Evolutionary conservation across 2,113 vertebrate genomes (phyloP).

Genomic region (Calonectris borealis): DNA sequence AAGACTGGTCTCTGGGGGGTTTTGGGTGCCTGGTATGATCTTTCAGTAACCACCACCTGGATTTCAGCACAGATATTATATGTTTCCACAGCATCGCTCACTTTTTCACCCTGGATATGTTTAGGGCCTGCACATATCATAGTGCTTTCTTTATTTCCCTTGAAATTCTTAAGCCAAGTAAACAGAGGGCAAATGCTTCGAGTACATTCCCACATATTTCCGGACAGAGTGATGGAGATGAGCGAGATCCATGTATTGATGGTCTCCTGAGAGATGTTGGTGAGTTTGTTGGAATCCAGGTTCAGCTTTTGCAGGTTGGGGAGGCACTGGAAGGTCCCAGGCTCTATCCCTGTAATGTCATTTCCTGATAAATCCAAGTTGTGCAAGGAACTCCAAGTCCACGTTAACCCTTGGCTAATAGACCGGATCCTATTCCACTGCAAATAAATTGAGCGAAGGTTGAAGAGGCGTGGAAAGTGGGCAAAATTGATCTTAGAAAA

Average conservation of each 20-base stretch:
- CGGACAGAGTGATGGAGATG: conserved; percentile 91
- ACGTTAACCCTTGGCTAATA: conserved; percentile 89
- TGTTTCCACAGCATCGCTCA: conserved; percentile 90
- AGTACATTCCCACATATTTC: conserved; percentile 96
- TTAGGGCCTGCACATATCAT: conserved; percentile 96
- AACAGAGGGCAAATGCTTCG: conserved; percentile 91
- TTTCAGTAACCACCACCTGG: conserved; percentile 77
- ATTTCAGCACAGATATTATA: conserved; percentile 88
- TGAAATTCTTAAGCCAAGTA: conserved; percentile 94
- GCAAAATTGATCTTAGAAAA: conserved; percentile 97
- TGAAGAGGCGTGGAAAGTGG: conserved; percentile 94
- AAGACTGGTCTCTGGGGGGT: conserved; percentile 76
- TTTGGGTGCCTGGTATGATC: conserved; percentile 76
- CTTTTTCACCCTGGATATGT: conserved; percentile 92
- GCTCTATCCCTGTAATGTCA: conserved; percentile 87
- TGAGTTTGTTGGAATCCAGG: conserved; percentile 97
- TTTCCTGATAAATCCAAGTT: conserved; percentile 97
- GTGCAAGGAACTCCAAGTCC: conserved; percentile 98
- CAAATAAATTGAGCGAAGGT: conserved; percentile 91
- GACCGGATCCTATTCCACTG: conserved; percentile 95
- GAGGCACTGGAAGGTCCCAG: conserved; percentile 90
- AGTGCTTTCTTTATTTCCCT: conserved; percentile 90
- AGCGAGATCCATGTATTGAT: conserved; percentile 93
- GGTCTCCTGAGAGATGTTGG: conserved; percentile 92
- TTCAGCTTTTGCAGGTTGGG: conserved; percentile 95